These are phyloP conservation scores for Plumapathes pennacea DNA, from an alignment of 92 coral and sea anemone species.

Conservation along the genomic window DNA sequence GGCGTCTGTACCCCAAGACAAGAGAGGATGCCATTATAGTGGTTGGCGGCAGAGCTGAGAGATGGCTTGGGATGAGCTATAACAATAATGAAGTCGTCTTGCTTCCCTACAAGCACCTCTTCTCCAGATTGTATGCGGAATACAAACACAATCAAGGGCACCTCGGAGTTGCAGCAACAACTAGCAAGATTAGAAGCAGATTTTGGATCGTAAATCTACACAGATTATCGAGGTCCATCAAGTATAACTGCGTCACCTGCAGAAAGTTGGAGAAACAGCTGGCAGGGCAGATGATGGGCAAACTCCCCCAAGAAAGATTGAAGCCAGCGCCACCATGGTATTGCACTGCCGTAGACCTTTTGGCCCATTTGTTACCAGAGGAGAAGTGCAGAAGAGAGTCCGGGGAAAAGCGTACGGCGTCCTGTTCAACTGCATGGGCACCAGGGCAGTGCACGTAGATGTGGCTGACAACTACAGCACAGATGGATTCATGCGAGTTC, in stretches of 20 bases:
- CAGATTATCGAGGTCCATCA: conserved; percentile 29
- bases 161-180: conserved; percentile 40
- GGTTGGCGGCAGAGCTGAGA: conserved; percentile 52
- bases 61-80: conserved; percentile 55
- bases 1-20: conserved; percentile 51
- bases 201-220: conserved; percentile 43
- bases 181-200: conserved; percentile 49
- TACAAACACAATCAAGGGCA: conserved; percentile 39
- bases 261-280: conserved; percentile 16
- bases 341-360: conserved; percentile 55
- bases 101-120: conserved; percentile 46
- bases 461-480: conserved; percentile 23
- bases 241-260: conserved; percentile 36
- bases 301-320: conserved; percentile 37
- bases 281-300: conserved; percentile 38
- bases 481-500: neutral
- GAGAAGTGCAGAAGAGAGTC: conserved; percentile 33
- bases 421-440: conserved; percentile 47
- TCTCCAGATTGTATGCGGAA: conserved; percentile 35
- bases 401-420: conserved; percentile 49
- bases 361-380: conserved; percentile 46
- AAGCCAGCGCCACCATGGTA: conserved; percentile 55
- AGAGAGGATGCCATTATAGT: conserved; percentile 46
- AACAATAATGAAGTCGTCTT: conserved; percentile 39
- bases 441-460: conserved; percentile 51